A percentile compares a stretch with the other conserved stretches of the same genome.
phyloP scores from a whole-genome alignment of 2,797 vertebrate genomes.

The Nyctalus aviator region DNA sequence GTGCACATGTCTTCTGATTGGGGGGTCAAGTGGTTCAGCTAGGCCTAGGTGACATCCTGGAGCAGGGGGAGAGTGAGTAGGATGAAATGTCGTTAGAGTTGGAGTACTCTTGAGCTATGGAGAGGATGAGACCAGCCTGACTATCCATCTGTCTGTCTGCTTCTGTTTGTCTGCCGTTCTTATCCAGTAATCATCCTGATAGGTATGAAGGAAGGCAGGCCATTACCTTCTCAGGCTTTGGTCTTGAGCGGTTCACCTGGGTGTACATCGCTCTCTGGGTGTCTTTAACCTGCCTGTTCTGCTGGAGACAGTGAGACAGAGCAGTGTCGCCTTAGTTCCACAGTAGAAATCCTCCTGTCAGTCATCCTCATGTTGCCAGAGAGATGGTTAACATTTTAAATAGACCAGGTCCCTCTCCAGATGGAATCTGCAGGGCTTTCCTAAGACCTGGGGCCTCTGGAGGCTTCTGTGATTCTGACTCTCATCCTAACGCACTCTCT shows the following conservation, averaged over 20 bases:
- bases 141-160: background rate
- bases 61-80: background rate
- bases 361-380: too few relatives aligned
- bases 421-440: accelerated
- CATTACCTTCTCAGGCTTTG: too few relatives aligned
- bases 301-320: background rate
- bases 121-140: background rate
- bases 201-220: too few relatives aligned
- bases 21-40: background rate
- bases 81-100: background rate
- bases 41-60: background rate
- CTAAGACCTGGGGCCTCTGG: accelerated
- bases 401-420: background rate
- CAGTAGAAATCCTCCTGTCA: accelerated
- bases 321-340: accelerated
- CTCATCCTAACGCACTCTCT: accelerated
- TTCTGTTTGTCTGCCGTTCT: background rate
- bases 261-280: too few relatives aligned
- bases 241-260: too few relatives aligned
- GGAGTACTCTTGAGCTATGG: accelerated
- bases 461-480: accelerated
- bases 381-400: accelerated
- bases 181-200: too few relatives aligned
- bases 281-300: too few relatives aligned
- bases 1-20: background rate